phyloP scores from a whole-genome alignment of 2,888 invertebrate species.

The Sympetrum striolatum region DNA sequence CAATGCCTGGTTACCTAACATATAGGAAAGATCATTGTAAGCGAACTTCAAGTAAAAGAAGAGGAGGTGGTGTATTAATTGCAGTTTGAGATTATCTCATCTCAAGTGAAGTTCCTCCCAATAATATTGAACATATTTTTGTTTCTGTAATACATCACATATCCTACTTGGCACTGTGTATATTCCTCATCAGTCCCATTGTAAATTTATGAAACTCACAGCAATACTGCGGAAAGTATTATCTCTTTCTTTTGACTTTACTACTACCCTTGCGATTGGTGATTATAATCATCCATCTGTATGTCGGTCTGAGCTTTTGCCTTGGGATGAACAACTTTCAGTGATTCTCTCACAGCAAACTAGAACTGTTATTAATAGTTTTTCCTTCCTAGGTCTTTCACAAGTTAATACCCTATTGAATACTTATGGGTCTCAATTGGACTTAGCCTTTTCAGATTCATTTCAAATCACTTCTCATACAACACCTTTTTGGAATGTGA shows the following conservation, averaged over 20 bases:
- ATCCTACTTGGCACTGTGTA: background rate
- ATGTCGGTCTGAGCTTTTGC: background rate
- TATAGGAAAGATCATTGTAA: background rate
- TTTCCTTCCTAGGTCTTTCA: background rate
- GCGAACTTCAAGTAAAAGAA: background rate
- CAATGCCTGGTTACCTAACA: background rate
- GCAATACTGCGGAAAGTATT: background rate
- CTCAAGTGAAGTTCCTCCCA: background rate
- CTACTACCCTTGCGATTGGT: background rate
- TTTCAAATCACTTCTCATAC: background rate
- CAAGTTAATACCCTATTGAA: background rate
- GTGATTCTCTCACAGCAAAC: background rate
- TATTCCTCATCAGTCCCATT: background rate
- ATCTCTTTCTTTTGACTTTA: background rate
- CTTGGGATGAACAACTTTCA: background rate
- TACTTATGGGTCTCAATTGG: background rate
- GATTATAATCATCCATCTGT: background rate
- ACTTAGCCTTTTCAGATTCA: background rate
- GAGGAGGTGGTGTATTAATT: background rate
- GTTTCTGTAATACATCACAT: background rate
- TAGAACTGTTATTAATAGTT: background rate
- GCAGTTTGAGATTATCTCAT: background rate
- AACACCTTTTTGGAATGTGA: background rate
- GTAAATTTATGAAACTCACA: background rate
- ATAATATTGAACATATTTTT: constrained; percentile 1